A percentile compares a stretch with the other conserved stretches of the same genome.
Evolutionary conservation across 2,797 vertebrate species (phyloP).

Genomic region (Pseudopleuronectes americanus): DNA sequence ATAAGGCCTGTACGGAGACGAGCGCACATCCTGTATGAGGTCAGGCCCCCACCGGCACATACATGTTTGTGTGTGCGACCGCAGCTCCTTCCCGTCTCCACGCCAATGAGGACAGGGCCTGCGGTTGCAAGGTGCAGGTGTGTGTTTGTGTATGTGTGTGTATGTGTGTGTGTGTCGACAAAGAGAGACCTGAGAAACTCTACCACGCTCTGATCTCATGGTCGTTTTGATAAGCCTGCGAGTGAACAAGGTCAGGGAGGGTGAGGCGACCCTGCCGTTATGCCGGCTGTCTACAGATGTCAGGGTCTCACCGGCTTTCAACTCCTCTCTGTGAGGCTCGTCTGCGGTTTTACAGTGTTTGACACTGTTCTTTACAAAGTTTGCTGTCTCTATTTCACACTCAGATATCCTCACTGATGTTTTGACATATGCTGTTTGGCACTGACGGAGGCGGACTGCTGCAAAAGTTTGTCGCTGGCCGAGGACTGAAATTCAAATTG

Average conservation of each 20-base stretch:
- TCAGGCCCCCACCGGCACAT: slow-evolving; percentile 71
- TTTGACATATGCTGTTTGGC: slow-evolving; percentile 30
- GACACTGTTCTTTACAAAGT: slow-evolving; percentile 54
- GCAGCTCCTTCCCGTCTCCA: slow-evolving; percentile 75
- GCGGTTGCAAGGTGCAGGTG: slow-evolving; percentile 74
- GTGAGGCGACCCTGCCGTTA: slow-evolving; percentile 66
- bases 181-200: slow-evolving; percentile 82
- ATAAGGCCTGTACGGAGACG: slow-evolving; percentile 79
- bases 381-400: slow-evolving; percentile 65
- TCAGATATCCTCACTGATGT: slow-evolving; percentile 65
- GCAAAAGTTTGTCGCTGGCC: slow-evolving; percentile 62
- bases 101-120: slow-evolving; percentile 76
- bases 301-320: slow-evolving; percentile 63
- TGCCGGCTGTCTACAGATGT: slow-evolving; percentile 68
- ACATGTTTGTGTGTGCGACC: slow-evolving; percentile 59
- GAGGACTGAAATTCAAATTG: slow-evolving; percentile 67
- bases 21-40: slow-evolving; percentile 84
- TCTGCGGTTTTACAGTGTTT: slow-evolving; percentile 63
- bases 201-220: slow-evolving; percentile 78
- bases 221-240: slow-evolving; percentile 75
- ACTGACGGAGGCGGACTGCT: slow-evolving; percentile 22
- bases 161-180: slow-evolving; percentile 58
- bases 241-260: slow-evolving; percentile 68
- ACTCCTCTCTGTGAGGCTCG: slow-evolving; percentile 56
- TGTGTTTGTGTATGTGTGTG: slow-evolving; percentile 52